A percentile compares a stretch with the other conserved stretches of the same genome.
These are phyloP conservation scores for Neuroscelio doddi DNA, from an alignment of 2,888 invertebrate species.

Conservation along the genomic window DNA sequence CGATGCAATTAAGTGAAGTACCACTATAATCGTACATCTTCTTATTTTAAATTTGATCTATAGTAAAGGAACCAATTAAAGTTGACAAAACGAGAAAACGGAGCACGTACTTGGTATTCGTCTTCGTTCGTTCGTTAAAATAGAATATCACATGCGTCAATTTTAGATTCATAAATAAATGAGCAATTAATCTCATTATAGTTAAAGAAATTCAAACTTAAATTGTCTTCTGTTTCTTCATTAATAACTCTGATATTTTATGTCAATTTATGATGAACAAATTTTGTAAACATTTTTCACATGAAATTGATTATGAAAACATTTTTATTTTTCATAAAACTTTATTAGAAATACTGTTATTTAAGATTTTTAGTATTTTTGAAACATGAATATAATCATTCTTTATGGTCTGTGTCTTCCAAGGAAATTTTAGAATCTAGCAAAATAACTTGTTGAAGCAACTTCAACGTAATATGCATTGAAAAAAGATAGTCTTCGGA, in stretches of 20 bases:
- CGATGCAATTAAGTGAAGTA: conserved; percentile 29
- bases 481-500: no score
- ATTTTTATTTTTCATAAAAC: no score
- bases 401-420: no score
- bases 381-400: no score
- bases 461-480: no score
- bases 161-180: conserved; percentile 23
- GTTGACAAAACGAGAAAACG: conserved; percentile 36
- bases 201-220: conserved; percentile 4
- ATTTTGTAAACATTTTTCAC: no score
- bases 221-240: conserved; percentile 1
- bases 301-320: no score
- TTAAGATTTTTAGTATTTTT: no score
- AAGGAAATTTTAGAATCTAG: no score
- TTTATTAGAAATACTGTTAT: no score
- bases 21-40: conserved; percentile 31
- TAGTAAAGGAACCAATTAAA: conserved; percentile 37
- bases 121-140: conserved; percentile 25
- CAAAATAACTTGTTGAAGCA: no score
- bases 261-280: no score
- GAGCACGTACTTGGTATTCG: conserved; percentile 21
- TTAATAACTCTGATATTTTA: not conserved
- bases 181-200: conserved; percentile 27
- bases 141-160: conserved; percentile 16
- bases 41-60: conserved; percentile 8